phyloP scores from a whole-genome alignment of 2,797 vertebrate genomes.

The Rhadinocentrus ornatus region DNA sequence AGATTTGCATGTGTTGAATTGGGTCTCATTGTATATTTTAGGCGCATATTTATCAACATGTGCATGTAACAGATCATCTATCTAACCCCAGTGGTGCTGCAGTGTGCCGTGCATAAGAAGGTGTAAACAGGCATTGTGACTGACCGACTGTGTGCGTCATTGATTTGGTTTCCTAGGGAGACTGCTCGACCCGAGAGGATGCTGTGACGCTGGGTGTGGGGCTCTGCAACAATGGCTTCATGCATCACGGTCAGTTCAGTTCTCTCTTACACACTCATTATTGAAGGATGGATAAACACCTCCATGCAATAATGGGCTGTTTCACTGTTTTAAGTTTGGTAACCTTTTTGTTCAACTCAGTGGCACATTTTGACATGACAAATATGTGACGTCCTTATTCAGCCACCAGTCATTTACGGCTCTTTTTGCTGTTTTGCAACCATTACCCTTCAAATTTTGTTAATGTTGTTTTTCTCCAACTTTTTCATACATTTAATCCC shows the following conservation, averaged over 20 bases:
- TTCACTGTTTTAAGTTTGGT: background rate
- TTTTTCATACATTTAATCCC: background rate
- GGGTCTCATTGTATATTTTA: slow-evolving; percentile 9
- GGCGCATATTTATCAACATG: slow-evolving; percentile 6
- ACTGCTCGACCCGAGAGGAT: slow-evolving; percentile 95
- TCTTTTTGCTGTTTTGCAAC: background rate
- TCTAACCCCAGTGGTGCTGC: slow-evolving; percentile 11
- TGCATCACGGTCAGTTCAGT: slow-evolving; percentile 93
- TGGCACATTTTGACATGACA: background rate
- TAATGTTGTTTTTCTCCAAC: background rate
- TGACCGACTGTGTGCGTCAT: slow-evolving; percentile 68
- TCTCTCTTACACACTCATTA: slow-evolving; percentile 7
- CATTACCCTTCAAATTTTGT: slow-evolving; percentile 11
- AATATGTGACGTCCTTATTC: background rate
- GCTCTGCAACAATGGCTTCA: slow-evolving; percentile 97
- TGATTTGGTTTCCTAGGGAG: slow-evolving; percentile 87
- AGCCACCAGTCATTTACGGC: background rate
- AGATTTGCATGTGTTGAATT: no score
- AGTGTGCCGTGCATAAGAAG: slow-evolving; percentile 37
- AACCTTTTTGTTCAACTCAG: background rate
- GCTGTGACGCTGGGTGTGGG: slow-evolving; percentile 95
- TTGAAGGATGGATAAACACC: slow-evolving; percentile 6
- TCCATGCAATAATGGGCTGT: background rate
- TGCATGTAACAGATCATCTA: slow-evolving; percentile 19
- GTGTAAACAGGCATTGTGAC: slow-evolving; percentile 58